phyloP scores from a whole-genome alignment of 1,140 invertebrate species.

The Dendroctonus ponderosae region DNA sequence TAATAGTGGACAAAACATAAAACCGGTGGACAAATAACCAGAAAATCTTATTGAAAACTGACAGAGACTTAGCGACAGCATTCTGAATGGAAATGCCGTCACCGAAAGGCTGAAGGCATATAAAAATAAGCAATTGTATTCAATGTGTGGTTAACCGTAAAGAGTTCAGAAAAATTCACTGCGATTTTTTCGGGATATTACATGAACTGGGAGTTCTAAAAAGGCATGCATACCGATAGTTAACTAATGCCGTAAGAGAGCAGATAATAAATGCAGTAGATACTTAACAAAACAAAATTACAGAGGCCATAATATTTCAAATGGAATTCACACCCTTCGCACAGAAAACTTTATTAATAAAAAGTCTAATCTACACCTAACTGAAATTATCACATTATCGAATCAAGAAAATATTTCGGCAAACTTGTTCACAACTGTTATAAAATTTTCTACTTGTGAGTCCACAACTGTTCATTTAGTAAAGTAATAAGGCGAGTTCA shows the following conservation, averaged over 20 bases:
- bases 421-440: neutral
- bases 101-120: too few relatives aligned
- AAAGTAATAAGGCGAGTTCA: conserved; percentile 19
- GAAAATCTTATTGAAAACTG: conserved; percentile 15
- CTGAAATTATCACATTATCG: neutral
- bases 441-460: conserved; percentile 22
- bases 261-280: too few relatives aligned
- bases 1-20: conserved; percentile 2
- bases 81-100: too few relatives aligned
- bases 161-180: too few relatives aligned
- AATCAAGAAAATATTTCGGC: neutral
- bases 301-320: neutral
- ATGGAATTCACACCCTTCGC: neutral
- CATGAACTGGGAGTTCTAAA: too few relatives aligned
- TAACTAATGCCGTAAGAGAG: too few relatives aligned
- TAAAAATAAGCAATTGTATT: too few relatives aligned
- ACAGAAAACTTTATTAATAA: conserved; percentile 2
- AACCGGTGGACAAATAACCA: conserved; percentile 13
- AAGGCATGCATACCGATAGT: too few relatives aligned
- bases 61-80: neutral
- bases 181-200: too few relatives aligned
- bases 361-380: neutral
- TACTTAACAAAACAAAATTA: too few relatives aligned
- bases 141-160: too few relatives aligned
- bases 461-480: conserved; percentile 15